Conservation (phyloP, 2,888 invertebrate genomes). For the Tachina fera region DNA sequence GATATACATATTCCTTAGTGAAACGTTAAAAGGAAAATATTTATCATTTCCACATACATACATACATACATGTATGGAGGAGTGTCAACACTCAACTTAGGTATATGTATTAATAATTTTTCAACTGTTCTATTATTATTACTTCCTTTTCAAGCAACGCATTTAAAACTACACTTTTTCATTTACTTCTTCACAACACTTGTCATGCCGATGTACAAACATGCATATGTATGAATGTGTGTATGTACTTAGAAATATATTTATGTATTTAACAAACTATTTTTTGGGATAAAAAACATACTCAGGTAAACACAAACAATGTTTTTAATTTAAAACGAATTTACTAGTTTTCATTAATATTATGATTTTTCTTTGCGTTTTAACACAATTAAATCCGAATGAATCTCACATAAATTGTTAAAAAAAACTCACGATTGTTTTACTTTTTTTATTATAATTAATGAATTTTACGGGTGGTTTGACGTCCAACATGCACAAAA, state of each 20-base stretch:
- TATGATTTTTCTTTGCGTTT: not conserved
- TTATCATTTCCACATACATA: not conserved
- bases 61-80: not conserved
- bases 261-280: not conserved
- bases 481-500: constrained; percentile 56
- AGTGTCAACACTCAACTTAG: too few species aligned
- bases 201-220: not conserved
- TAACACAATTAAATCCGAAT: not conserved
- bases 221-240: not conserved
- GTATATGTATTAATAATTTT: too few species aligned
- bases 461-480: not conserved
- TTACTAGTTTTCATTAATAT: not conserved
- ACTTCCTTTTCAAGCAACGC: not conserved
- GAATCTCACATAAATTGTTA: constrained; percentile 17
- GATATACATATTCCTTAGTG: not conserved
- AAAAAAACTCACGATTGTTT: constrained; percentile 22
- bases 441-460: not conserved
- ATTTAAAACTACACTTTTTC: not conserved
- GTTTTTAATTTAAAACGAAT: not conserved
- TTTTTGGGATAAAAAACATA: not conserved
- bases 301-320: not conserved
- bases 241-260: not conserved
- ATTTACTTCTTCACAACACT: not conserved
- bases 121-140: too few species aligned
- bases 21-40: not conserved